Percentiles rank a stretch among this genome's conserved stretches.
These are phyloP conservation scores for Trichopria drosophilae DNA, from an alignment of 2,888 invertebrate genomes.

Conservation along the genomic window DNA sequence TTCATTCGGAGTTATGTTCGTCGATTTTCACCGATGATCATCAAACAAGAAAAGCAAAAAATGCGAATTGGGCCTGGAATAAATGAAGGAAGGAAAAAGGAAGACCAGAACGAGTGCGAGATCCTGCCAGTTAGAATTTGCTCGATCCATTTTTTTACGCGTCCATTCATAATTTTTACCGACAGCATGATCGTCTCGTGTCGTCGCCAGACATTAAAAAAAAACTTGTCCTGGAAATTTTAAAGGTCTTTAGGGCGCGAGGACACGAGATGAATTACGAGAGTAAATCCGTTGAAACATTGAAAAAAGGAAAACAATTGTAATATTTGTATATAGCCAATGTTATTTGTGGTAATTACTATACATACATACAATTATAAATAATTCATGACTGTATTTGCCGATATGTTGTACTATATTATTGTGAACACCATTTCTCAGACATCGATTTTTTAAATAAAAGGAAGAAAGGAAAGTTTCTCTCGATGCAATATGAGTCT, in stretches of 20 bases:
- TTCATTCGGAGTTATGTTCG: too few relatives aligned
- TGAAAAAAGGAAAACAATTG: slow-evolving; percentile 35
- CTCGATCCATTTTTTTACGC: too few relatives aligned
- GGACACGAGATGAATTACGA: too few relatives aligned
- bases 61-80: slow-evolving; percentile 23
- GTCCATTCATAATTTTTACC: too few relatives aligned
- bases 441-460: slow-evolving; percentile 56
- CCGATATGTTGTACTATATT: slow-evolving; percentile 54
- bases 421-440: slow-evolving; percentile 57
- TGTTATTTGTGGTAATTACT: slow-evolving; percentile 45
- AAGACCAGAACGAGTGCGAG: slow-evolving; percentile 10
- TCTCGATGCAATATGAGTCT: neutral
- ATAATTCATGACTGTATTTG: slow-evolving; percentile 49
- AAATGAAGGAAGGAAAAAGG: slow-evolving; percentile 22
- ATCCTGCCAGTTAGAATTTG: too few relatives aligned
- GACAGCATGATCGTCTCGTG: too few relatives aligned
- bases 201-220: too few relatives aligned
- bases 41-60: too few relatives aligned
- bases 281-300: too few relatives aligned
- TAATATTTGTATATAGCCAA: slow-evolving; percentile 50
- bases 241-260: too few relatives aligned
- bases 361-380: slow-evolving; percentile 37
- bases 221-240: too few relatives aligned
- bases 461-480: slow-evolving; percentile 31
- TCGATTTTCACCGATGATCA: too few relatives aligned